Conservation (phyloP, 2,113 vertebrate species). For the Ciconia maguari region DNA sequence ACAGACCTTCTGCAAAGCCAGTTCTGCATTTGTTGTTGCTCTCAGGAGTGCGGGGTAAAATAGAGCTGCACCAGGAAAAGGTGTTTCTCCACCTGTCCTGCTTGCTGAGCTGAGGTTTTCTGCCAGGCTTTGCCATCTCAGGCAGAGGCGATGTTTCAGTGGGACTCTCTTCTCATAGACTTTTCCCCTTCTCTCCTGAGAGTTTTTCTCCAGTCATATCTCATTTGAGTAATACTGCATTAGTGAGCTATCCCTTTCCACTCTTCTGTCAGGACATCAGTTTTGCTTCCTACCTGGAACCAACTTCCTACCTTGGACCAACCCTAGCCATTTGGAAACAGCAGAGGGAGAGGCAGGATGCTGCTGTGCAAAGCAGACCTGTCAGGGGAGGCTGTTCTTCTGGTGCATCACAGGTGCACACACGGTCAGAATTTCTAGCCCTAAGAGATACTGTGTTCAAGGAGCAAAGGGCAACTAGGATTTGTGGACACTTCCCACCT, state of each 20-base stretch:
- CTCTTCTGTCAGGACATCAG: not conserved
- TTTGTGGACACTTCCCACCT: not conserved
- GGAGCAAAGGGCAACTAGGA: not conserved
- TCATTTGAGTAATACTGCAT: not conserved
- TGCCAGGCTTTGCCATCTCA: not conserved
- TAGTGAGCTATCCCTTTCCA: not conserved
- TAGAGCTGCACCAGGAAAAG: not conserved
- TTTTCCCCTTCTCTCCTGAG: not conserved
- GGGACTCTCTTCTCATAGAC: not conserved
- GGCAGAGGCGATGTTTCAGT: not conserved
- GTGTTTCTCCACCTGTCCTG: not conserved
- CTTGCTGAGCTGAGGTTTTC: not conserved
- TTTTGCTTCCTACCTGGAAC: too few species aligned
- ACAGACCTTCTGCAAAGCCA: not conserved
- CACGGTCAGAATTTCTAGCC: not conserved
- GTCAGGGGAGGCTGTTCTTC: not conserved
- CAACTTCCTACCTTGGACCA: too few species aligned
- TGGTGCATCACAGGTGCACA: not conserved
- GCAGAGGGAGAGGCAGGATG: not conserved
- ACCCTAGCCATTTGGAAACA: not conserved
- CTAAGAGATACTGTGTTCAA: not conserved
- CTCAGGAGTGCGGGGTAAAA: not conserved
- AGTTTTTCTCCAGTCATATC: not conserved
- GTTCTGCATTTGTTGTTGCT: not conserved
- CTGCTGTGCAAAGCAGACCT: not conserved